Conservation (phyloP, 2,113 vertebrate species). For the Atrichornis clamosus region DNA sequence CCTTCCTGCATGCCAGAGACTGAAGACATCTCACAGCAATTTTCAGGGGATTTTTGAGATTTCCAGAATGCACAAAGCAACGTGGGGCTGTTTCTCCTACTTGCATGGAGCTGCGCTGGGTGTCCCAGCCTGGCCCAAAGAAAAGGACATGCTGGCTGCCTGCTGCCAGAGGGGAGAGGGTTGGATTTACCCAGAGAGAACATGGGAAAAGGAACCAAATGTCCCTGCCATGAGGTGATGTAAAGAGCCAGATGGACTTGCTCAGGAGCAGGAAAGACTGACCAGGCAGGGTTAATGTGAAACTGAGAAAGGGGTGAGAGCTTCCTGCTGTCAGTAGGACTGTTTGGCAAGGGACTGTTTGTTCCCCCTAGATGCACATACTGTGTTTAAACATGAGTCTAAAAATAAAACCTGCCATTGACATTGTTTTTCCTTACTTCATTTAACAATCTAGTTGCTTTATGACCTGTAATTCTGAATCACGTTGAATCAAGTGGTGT, state of each 20-base stretch:
- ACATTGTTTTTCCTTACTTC: conserved; percentile 61
- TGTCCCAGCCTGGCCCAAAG: neutral
- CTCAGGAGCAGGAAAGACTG: neutral
- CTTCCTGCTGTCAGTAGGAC: conserved; percentile 27
- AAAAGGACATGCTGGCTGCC: neutral
- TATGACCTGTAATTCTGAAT: conserved; percentile 55
- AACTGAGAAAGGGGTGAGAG: neutral
- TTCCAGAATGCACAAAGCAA: neutral
- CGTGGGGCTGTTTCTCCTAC: neutral
- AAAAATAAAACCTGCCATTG: conserved; percentile 51
- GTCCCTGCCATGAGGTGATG: neutral
- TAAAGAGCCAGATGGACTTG: neutral
- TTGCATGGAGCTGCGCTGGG: neutral
- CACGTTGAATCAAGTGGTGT: neutral
- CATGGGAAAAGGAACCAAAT: neutral
- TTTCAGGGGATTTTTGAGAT: neutral
- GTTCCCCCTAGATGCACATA: conserved; percentile 26
- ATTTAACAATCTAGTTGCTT: conserved; percentile 59
- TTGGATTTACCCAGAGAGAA: neutral
- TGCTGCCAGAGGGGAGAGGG: neutral
- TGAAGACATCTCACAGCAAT: neutral
- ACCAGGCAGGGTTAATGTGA: neutral
- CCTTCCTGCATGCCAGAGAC: neutral
- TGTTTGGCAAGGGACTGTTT: conserved; percentile 46
- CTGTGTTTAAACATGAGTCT: conserved; percentile 28